phyloP scores from a whole-genome alignment of 2,797 vertebrate species.

The Decapterus maruadsi region DNA sequence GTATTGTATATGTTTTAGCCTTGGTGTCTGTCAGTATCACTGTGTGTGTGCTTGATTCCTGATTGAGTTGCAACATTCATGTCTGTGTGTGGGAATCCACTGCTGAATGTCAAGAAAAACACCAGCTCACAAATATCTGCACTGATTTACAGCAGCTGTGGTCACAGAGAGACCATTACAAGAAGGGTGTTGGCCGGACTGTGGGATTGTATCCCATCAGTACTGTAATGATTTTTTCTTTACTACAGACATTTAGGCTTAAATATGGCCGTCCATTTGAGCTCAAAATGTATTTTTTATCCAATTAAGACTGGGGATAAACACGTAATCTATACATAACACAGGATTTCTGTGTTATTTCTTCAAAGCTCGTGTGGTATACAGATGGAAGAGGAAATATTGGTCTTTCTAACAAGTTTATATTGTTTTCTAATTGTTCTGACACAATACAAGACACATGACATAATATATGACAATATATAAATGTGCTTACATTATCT shows the following conservation, averaged over 20 bases:
- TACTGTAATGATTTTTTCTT: neutral
- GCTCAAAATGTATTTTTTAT: neutral
- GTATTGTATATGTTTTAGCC: neutral
- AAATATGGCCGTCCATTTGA: neutral
- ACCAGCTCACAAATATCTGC: constrained; percentile 3
- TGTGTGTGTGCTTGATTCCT: neutral
- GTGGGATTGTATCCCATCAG: neutral
- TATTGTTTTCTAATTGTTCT: no score
- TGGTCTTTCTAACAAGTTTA: no score
- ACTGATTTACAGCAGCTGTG: constrained; percentile 1
- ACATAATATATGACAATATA: no score
- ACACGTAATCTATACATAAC: no score
- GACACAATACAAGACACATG: no score
- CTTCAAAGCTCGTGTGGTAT: no score
- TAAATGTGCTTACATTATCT: no score
- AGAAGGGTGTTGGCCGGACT: neutral
- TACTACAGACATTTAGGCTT: neutral
- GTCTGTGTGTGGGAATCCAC: neutral
- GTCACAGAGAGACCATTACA: constrained; percentile 49
- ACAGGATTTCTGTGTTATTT: no score
- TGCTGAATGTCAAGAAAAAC: neutral
- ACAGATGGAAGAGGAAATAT: no score
- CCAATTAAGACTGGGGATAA: neutral
- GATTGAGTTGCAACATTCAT: neutral
- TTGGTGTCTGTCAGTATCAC: neutral